Evolutionary conservation across 1,140 invertebrate species (phyloP).

Genomic region (Caenorhabditis latens): DNA sequence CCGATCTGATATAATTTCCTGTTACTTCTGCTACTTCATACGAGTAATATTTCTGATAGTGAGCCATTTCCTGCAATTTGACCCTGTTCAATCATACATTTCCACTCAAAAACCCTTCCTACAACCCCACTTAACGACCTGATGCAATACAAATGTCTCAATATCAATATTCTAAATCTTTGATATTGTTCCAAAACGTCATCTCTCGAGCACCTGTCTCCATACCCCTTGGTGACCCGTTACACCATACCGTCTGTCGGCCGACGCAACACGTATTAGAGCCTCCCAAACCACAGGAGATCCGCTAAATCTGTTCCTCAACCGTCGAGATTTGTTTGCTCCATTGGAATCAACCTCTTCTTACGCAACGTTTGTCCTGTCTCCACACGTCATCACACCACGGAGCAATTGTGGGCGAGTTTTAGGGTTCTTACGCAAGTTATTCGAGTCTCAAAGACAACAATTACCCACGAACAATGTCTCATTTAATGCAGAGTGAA

Average conservation of each 20-base stretch:
- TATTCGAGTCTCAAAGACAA: not conserved
- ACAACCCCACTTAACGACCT: not conserved
- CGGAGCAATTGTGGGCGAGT: not conserved
- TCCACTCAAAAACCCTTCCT: not conserved
- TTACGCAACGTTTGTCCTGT: not conserved
- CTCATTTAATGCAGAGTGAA: not conserved
- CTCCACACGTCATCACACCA: not conserved
- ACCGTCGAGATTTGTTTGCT: not conserved
- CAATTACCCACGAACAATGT: not conserved
- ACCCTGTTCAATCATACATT: not conserved
- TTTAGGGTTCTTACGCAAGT: not conserved
- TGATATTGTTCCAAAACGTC: conserved; percentile 16
- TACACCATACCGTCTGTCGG: conserved; percentile 17
- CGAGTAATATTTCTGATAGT: no score
- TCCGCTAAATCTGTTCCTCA: conserved; percentile 1
- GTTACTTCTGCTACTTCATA: no score
- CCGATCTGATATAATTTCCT: no score
- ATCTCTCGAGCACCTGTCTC: conserved; percentile 9
- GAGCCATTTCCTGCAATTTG: not conserved
- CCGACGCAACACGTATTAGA: not conserved
- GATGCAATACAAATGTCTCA: not conserved
- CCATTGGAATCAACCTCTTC: conserved; percentile 4
- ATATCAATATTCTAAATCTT: not conserved
- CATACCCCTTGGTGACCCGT: not conserved
- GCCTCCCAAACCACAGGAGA: not conserved